phyloP scores from a whole-genome alignment of 2,113 vertebrate species.

The Indicator maculatus region DNA sequence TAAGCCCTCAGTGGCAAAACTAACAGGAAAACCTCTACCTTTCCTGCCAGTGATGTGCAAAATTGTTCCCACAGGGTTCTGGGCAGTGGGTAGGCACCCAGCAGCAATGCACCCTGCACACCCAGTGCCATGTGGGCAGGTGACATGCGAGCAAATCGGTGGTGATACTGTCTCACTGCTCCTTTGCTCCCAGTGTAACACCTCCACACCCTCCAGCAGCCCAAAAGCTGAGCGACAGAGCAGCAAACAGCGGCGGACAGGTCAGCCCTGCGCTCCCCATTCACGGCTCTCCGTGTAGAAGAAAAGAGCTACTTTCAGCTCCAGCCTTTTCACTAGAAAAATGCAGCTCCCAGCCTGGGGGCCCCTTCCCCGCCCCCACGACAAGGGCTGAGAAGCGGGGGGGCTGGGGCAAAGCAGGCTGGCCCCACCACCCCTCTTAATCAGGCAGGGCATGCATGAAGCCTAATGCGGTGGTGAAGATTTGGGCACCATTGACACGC shows the following conservation, averaged over 20 bases:
- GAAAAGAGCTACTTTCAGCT: slow-evolving; percentile 16
- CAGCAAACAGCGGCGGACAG: neutral
- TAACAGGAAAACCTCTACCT: accelerated
- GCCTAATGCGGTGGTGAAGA: neutral
- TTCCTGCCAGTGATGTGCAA: accelerated
- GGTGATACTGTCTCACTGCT: accelerated
- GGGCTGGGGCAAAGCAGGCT: neutral
- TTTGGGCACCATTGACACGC: slow-evolving; percentile 1
- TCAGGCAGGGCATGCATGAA: slow-evolving; percentile 7
- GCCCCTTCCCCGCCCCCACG: neutral
- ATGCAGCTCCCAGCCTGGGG: neutral
- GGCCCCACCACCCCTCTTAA: neutral
- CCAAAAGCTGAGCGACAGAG: neutral
- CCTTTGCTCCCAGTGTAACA: accelerated
- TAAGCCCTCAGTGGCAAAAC: accelerated
- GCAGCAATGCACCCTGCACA: accelerated
- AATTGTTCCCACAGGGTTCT: neutral
- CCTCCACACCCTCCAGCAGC: neutral
- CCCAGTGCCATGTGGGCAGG: accelerated
- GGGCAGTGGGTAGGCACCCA: accelerated
- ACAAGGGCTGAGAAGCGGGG: neutral
- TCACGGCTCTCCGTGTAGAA: neutral
- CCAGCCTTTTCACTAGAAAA: slow-evolving; percentile 17
- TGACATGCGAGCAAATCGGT: accelerated
- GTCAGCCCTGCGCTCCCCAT: neutral